Evolutionary conservation across 2,113 vertebrate species (phyloP).

Genomic region (Panthera uncia): DNA sequence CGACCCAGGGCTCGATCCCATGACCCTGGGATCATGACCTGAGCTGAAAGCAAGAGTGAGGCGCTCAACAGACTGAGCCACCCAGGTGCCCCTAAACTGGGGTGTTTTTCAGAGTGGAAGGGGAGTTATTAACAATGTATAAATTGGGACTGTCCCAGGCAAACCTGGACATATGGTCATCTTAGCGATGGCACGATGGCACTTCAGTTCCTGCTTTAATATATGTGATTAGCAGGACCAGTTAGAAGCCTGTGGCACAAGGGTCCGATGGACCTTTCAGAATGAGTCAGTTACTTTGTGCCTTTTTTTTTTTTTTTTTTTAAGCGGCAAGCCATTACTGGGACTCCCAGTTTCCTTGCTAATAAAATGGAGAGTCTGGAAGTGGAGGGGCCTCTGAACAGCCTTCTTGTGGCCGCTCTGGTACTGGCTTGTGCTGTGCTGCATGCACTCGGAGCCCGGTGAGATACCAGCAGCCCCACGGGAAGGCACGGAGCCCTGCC

Average conservation of each 20-base stretch:
- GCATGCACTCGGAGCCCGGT: neutral
- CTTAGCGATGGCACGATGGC: neutral
- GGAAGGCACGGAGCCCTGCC: neutral
- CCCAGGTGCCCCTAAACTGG: neutral
- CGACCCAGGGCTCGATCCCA: no score
- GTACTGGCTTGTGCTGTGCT: neutral
- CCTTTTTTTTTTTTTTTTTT: neutral
- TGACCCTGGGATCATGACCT: no score
- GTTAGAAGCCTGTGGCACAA: neutral
- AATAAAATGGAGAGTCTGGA: neutral
- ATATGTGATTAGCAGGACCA: neutral
- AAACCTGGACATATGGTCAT: neutral
- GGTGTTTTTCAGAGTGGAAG: neutral
- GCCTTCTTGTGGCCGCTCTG: no score
- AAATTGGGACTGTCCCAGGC: neutral
- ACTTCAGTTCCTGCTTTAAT: neutral
- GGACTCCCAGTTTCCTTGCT: neutral
- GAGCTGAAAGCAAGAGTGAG: no score
- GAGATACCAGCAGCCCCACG: accelerated
- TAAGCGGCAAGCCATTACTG: neutral
- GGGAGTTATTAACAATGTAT: neutral
- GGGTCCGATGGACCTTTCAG: neutral
- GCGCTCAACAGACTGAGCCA: no score
- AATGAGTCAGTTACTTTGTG: neutral
- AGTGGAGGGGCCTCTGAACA: neutral